Evolutionary conservation across 2,888 invertebrate species (phyloP), one percentile per base, ranked within the genome.

Genomic region (Sarcophaga rosellei): DNA sequence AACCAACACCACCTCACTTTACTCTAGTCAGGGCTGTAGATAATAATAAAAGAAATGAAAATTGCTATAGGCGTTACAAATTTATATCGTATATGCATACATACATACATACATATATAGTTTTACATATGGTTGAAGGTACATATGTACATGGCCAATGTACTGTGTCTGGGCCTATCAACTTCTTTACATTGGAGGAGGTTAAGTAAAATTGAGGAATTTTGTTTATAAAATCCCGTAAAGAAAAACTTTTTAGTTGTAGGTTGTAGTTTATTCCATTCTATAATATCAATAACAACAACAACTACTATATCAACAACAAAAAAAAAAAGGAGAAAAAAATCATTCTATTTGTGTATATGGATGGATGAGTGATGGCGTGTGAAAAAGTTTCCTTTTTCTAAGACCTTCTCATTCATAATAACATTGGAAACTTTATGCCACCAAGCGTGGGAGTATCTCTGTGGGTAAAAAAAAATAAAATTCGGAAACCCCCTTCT

Each of bases 311-410:
- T 44, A n/a, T n/a, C n/a, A 62, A 69, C 53, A 69, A n/a, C 35
- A 65, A 17, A 20, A 23, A 4, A 45, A 23, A 6, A 45, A 57
- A n/a, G 45, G 44, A 21, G 74, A 61, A 75, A 79, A 75, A 35
- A 65, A 72, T 79, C 25, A 59, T 73, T 20, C 15, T 59, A 15
- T 35, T 65, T 17, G 47, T 66, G 47, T 62, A n/a, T 57, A 68
- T 35, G n/a, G 23, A 44, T 62, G 25, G 63, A 84, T 78, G 78
- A 84, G 69, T 84, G 86, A 86, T 86, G 74, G 86, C 86, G 84
- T 86, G 86, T 86, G 75, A 81, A 81, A 86, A 86, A 83, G 21
- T 81, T 86, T 84, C 17, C 78, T 86, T 84, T 53, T 86, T 73
- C 83, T 75, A 80, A 75, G 75, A 78, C 70, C 78, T 12, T 53